Evolutionary conservation across 2,888 invertebrate genomes (phyloP), one percentile per base, ranked within the genome.

Genomic region (Rotaria magnacalcarata): DNA sequence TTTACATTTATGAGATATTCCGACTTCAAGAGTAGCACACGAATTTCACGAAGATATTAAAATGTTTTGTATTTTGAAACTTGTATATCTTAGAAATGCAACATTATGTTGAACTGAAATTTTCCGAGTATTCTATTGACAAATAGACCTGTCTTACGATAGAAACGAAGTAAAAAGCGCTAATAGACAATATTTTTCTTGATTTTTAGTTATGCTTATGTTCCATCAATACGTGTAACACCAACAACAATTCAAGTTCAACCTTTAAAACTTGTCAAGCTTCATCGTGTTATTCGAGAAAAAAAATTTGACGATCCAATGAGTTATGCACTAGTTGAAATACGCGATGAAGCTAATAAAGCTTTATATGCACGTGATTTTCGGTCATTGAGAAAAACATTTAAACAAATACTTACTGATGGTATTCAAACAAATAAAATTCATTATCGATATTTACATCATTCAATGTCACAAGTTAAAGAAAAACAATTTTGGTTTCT

Each of bases 401-500:
- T 80, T n/a, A 47, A 47, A 47, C 43, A n/a, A 24, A 47, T 80
- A 10, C n/a, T 80, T 11, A 47, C 80, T 1, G 47, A 80, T 5
- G 80, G 80, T 24, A 47, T 80, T 47, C 21, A 47, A 2, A 47
- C 47, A 11, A 43, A 43, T 47, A 47, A 80, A 80, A 41, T 21
- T 4, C 21, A 1, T 24, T 80, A 80, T n/a, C 6, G n/a, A 11
- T 80, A 80, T 80, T 47, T 80, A 47, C 80, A 80, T 47, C 80
- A 80, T 80, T 80, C 80, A n/a, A 43, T 47, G 47, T 80, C 80
- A 80, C 80, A 80, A 80, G 24, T 80, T n/a, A 80, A 80, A 80
- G 80, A 80, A 80, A 80, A 80, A 47, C 80, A 80, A 80, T 80
- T 80, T 43, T 80, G 80, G 80, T 80, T 80, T 80, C 24, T 47